Conservation (phyloP, 2,888 invertebrate species). For the Macrophya alboannulata region DNA sequence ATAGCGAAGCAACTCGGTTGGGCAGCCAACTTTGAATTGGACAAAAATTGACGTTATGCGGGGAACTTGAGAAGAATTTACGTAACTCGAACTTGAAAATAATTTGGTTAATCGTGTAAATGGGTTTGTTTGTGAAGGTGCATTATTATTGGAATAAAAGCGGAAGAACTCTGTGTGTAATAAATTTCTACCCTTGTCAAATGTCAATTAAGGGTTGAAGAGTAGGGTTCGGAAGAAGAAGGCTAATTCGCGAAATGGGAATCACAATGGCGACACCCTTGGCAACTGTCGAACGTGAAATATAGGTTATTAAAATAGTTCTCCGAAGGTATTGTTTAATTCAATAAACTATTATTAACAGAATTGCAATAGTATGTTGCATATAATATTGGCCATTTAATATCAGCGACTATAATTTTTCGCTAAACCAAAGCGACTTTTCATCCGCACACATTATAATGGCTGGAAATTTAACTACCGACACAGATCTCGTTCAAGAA, state of each 20-base stretch:
- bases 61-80: conserved; percentile 38
- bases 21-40: background rate
- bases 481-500: conserved; percentile 86
- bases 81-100: conserved; percentile 21
- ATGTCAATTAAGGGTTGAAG: conserved; percentile 6
- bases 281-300: conserved; percentile 65
- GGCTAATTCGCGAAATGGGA: conserved; percentile 41
- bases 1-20: background rate
- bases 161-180: background rate
- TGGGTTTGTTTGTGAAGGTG: background rate
- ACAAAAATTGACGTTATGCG: background rate
- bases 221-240: conserved; percentile 12
- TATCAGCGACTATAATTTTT: conserved; percentile 33
- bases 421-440: conserved; percentile 54
- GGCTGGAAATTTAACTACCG: conserved; percentile 81
- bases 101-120: conserved; percentile 25
- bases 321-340: conserved; percentile 42
- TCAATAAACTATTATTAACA: conserved; percentile 42
- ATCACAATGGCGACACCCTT: conserved; percentile 71
- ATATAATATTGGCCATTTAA: conserved; percentile 25
- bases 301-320: conserved; percentile 70
- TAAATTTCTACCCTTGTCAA: background rate
- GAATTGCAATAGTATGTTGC: conserved; percentile 48
- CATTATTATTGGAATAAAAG: background rate
- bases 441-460: conserved; percentile 71